Conservation (phyloP, 2,888 invertebrate genomes). For the Aphrophora alni region DNA sequence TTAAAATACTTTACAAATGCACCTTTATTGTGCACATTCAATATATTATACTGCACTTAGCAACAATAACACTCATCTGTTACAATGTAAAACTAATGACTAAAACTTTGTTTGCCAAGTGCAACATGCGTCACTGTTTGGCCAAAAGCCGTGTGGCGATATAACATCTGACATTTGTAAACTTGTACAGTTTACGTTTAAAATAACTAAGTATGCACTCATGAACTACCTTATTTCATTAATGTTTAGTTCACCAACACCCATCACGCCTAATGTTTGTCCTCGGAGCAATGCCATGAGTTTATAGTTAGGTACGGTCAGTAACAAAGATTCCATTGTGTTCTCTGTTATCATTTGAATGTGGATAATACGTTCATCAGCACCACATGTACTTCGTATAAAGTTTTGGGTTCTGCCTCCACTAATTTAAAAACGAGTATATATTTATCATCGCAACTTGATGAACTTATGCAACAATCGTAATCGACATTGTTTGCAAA, state of each 20-base stretch:
- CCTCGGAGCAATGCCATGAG: background rate
- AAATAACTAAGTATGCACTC: background rate
- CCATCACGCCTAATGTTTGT: background rate
- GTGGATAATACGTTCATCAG: too few species aligned
- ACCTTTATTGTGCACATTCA: too few species aligned
- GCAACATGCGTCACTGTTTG: background rate
- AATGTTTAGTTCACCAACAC: background rate
- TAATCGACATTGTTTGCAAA: too few species aligned
- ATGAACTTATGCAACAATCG: too few species aligned
- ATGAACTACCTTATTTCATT: background rate
- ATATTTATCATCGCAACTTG: too few species aligned
- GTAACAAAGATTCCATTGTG: too few species aligned
- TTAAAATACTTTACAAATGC: too few species aligned
- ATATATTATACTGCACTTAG: background rate
- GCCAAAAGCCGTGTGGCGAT: background rate
- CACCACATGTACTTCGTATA: too few species aligned
- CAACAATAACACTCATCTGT: background rate
- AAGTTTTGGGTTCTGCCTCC: too few species aligned
- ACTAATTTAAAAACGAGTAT: too few species aligned
- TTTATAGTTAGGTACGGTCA: background rate
- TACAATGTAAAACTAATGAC: background rate
- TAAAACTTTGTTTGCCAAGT: background rate
- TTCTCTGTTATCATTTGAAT: too few species aligned
- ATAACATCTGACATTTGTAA: background rate
- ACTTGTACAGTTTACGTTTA: background rate